Percentiles rank a stretch among this genome's conserved stretches.
Conservation (phyloP, 2,113 vertebrate genomes). For the Pelvicachromis taeniatus region DNA sequence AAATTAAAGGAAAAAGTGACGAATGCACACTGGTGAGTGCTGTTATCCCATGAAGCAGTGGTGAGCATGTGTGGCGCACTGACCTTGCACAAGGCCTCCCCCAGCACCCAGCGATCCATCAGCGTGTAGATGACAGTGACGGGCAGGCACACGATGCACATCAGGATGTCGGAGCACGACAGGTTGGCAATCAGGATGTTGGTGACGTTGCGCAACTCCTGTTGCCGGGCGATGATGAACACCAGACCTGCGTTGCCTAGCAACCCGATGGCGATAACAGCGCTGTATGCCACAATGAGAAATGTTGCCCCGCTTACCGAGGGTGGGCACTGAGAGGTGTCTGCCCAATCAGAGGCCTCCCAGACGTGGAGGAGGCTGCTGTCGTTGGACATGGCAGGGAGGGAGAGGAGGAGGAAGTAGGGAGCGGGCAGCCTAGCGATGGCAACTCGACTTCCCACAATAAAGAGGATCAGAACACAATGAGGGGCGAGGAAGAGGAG, state of each 20-base stretch:
- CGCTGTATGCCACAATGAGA: slow-evolving; percentile 73
- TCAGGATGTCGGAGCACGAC: slow-evolving; percentile 75
- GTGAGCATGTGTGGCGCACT: not conserved
- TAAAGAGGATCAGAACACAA: not conserved
- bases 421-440: not conserved
- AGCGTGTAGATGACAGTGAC: slow-evolving; percentile 76
- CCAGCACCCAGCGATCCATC: slow-evolving; percentile 78
- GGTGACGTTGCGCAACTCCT: slow-evolving; percentile 75
- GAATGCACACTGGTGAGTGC: not conserved
- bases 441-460: not conserved
- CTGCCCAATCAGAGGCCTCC: slow-evolving; percentile 40
- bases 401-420: not conserved
- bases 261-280: slow-evolving; percentile 70
- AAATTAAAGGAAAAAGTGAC: not conserved
- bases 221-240: slow-evolving; percentile 71
- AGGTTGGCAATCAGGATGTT: slow-evolving; percentile 79
- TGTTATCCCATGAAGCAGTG: not conserved
- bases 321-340: slow-evolving; percentile 50
- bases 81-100: slow-evolving; percentile 72
- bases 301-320: slow-evolving; percentile 71
- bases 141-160: slow-evolving; percentile 76
- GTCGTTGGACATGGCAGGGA: slow-evolving; percentile 50
- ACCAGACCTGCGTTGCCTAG: slow-evolving; percentile 74
- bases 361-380: slow-evolving; percentile 34
- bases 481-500: not conserved